Percentiles rank a stretch among this genome's conserved stretches.
Conservation (phyloP, 2,113 vertebrate genomes). For the Lycaon pictus region DNA sequence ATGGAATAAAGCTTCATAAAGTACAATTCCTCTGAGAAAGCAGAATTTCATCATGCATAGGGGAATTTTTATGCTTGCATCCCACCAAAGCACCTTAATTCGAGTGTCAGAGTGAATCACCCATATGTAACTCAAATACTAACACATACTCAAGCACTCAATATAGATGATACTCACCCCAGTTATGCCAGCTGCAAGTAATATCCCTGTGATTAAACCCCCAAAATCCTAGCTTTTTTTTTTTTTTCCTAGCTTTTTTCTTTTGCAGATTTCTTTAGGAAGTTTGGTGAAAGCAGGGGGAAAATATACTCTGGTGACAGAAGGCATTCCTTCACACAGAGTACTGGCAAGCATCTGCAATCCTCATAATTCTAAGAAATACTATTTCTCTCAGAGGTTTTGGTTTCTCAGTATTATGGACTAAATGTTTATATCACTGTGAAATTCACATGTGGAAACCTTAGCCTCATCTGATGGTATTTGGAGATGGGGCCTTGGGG, state of each 20-base stretch:
- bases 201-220: background rate
- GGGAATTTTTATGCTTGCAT: background rate
- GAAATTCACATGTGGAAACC: background rate
- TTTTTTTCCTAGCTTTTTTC: background rate
- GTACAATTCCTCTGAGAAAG: background rate
- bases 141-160: background rate
- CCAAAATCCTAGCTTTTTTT: background rate
- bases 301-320: background rate
- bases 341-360: background rate
- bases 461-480: background rate
- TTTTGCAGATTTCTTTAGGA: conserved; percentile 13
- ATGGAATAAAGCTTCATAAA: background rate
- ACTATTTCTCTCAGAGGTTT: background rate
- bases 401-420: background rate
- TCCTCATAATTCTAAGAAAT: background rate
- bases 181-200: background rate
- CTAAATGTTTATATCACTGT: background rate
- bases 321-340: background rate
- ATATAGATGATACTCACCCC: background rate
- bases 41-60: background rate
- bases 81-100: background rate
- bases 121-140: conserved; percentile 8
- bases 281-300: background rate
- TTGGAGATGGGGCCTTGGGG: background rate
- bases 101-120: background rate